These are phyloP conservation scores for Picathartes gymnocephalus DNA, from an alignment of 2,113 vertebrate genomes.

Conservation along the genomic window DNA sequence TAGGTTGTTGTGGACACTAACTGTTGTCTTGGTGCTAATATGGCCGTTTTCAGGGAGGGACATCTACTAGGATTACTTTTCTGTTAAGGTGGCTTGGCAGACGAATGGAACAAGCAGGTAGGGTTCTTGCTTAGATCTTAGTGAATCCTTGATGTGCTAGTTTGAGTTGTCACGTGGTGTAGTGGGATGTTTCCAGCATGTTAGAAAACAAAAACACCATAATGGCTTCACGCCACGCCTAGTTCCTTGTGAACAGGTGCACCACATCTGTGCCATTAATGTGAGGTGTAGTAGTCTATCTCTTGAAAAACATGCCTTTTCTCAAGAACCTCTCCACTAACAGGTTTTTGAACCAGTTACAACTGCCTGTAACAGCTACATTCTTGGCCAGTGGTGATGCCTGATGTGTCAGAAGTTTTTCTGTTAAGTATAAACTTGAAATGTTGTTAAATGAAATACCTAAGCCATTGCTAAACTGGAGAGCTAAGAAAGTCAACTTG, in stretches of 20 bases:
- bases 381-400: conserved; percentile 3
- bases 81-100: background rate
- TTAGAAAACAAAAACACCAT: background rate
- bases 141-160: background rate
- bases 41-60: background rate
- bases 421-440: conserved; percentile 64
- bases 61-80: background rate
- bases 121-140: background rate
- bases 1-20: background rate
- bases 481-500: conserved; percentile 32
- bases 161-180: background rate
- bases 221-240: background rate
- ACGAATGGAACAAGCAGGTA: background rate
- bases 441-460: conserved; percentile 29
- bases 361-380: background rate
- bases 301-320: background rate
- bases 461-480: conserved; percentile 40
- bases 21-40: background rate
- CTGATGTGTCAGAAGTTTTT: conserved; percentile 22
- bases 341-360: background rate
- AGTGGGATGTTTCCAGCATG: background rate
- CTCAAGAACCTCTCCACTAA: background rate
- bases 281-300: background rate
- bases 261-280: background rate
- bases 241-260: background rate